A percentile compares a stretch with the other conserved stretches of the same genome.
phyloP scores from a whole-genome alignment of 2,113 vertebrate genomes.

The Girardinichthys multiradiatus region DNA sequence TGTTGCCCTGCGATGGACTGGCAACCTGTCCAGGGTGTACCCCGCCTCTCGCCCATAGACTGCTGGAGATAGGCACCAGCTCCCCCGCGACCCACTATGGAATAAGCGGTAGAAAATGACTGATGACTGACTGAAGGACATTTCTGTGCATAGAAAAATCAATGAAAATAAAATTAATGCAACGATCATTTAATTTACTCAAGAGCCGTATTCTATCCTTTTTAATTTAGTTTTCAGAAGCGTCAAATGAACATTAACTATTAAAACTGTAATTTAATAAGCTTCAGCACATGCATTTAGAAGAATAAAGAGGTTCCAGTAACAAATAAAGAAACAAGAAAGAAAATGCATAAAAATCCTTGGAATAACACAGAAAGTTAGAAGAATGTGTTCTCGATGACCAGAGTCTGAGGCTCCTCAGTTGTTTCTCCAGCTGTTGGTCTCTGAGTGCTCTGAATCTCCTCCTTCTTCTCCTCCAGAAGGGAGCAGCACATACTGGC shows the following conservation, averaged over 20 bases:
- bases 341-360: slow-evolving; percentile 10
- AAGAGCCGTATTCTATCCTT: too few species aligned
- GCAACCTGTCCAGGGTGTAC: too few species aligned
- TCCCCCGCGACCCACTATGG: too few species aligned
- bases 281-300: slow-evolving; percentile 4
- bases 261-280: slow-evolving; percentile 2
- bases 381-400: slow-evolving; percentile 68
- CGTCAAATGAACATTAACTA: neutral
- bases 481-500: slow-evolving; percentile 73
- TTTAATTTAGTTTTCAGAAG: too few species aligned
- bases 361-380: slow-evolving; percentile 30
- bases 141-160: too few species aligned
- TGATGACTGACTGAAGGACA: too few species aligned
- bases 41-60: too few species aligned
- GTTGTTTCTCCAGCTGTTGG: slow-evolving; percentile 37
- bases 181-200: too few species aligned
- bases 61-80: too few species aligned
- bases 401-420: slow-evolving; percentile 43
- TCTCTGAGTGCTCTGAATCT: neutral
- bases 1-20: too few species aligned
- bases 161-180: too few species aligned
- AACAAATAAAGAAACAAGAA: slow-evolving; percentile 1
- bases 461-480: slow-evolving; percentile 32
- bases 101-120: too few species aligned
- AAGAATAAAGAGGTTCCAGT: neutral